Conservation (phyloP, 2,888 invertebrate genomes). For the Fragum sueziense region DNA sequence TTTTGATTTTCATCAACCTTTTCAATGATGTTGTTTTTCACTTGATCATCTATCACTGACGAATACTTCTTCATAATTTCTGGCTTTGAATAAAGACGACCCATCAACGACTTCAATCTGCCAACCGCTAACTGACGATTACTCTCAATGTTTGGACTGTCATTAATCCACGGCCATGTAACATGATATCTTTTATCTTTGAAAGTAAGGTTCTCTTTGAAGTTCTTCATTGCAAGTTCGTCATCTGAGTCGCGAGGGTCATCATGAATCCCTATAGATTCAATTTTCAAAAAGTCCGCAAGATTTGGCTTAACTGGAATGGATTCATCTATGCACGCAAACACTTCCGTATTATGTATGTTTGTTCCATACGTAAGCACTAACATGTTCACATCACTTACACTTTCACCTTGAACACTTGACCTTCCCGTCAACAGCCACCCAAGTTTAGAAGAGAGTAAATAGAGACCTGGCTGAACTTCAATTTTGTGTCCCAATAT, state of each 20-base stretch:
- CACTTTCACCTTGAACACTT: neutral
- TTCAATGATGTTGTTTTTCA: neutral
- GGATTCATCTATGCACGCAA: neutral
- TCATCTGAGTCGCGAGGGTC: neutral
- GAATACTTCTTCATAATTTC: neutral
- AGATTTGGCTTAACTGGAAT: neutral
- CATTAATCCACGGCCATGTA: too few relatives aligned
- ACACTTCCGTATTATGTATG: neutral
- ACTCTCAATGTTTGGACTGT: neutral
- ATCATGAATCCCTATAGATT: neutral
- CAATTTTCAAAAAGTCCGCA: neutral
- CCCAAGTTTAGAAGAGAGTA: too few relatives aligned
- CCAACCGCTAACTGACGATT: neutral
- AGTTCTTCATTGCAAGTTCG: too few relatives aligned
- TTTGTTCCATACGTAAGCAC: slow-evolving; percentile 2
- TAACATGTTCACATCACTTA: slow-evolving; percentile 14
- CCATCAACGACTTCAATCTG: neutral
- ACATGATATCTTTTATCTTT: too few relatives aligned
- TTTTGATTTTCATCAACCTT: neutral
- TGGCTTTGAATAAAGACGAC: neutral
- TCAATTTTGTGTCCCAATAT: slow-evolving; percentile 13
- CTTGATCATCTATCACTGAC: neutral
- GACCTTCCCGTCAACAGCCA: slow-evolving; percentile 29
- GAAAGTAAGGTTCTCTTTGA: too few relatives aligned
- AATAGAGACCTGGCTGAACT: slow-evolving; percentile 6